phyloP scores from a whole-genome alignment of 2,113 vertebrate genomes.

The Sylvia atricapilla region DNA sequence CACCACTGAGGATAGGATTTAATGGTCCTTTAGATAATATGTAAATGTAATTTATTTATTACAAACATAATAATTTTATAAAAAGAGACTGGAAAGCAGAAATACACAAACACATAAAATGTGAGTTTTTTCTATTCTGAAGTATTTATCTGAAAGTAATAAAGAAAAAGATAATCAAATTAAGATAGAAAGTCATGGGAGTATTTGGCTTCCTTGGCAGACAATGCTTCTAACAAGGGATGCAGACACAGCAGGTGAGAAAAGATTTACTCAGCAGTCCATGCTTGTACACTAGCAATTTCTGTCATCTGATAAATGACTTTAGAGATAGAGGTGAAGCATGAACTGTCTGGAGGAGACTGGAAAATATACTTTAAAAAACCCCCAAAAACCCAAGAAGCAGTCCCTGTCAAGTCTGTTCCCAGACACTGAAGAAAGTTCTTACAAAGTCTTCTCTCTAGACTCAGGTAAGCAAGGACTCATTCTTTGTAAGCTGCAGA shows the following conservation, averaged over 20 bases:
- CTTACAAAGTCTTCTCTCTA: background rate
- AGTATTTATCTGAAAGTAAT: background rate
- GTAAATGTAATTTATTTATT: background rate
- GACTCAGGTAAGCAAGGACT: background rate
- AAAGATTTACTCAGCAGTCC: background rate
- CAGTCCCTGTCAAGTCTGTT: background rate
- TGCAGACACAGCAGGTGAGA: background rate
- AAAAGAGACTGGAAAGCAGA: background rate
- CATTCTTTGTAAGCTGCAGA: background rate
- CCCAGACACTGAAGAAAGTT: background rate
- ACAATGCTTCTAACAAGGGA: background rate
- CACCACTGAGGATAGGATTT: background rate
- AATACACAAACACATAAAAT: background rate
- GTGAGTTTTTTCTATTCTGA: background rate
- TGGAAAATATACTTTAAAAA: background rate
- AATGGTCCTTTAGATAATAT: background rate
- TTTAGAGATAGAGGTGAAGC: background rate
- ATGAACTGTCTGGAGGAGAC: background rate
- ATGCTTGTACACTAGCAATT: background rate
- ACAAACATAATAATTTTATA: background rate
- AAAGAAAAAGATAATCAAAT: background rate
- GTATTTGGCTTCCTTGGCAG: background rate
- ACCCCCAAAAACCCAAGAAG: background rate
- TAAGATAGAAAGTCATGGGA: background rate
- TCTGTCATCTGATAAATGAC: background rate